A percentile compares a stretch with the other conserved stretches of the same genome.
phyloP scores from a whole-genome alignment of 1,140 invertebrate genomes.

The Sitobion miscanthi region DNA sequence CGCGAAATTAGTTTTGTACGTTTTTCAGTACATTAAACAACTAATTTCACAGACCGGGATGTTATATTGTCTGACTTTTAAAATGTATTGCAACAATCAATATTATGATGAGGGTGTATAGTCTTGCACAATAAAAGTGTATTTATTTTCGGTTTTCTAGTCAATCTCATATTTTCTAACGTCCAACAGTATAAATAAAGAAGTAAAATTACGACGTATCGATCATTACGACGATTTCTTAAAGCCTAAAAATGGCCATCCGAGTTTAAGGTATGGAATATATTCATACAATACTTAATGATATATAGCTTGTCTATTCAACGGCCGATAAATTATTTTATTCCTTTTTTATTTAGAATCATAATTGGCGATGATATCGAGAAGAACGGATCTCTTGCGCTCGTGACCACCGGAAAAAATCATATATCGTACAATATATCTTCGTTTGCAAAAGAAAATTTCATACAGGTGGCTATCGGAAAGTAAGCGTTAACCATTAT shows the following conservation, averaged over 20 bases:
- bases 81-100: neutral
- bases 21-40: neutral
- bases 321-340: neutral
- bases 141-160: neutral
- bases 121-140: neutral
- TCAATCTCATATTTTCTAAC: conserved; percentile 24
- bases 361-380: neutral
- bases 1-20: neutral
- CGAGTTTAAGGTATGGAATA: neutral
- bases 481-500: neutral
- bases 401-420: neutral
- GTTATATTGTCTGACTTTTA: neutral
- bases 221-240: conserved; percentile 19
- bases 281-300: no score
- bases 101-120: neutral
- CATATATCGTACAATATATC: neutral
- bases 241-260: conserved; percentile 43
- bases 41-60: neutral
- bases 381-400: neutral
- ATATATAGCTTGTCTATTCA: neutral
- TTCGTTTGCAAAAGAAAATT: conserved; percentile 1
- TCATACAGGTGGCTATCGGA: neutral
- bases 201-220: neutral
- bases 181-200: neutral
- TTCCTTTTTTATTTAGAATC: neutral